These are phyloP conservation scores for Aphelenchoides besseyi DNA, from an alignment of 1,140 invertebrate species.

Conservation along the genomic window DNA sequence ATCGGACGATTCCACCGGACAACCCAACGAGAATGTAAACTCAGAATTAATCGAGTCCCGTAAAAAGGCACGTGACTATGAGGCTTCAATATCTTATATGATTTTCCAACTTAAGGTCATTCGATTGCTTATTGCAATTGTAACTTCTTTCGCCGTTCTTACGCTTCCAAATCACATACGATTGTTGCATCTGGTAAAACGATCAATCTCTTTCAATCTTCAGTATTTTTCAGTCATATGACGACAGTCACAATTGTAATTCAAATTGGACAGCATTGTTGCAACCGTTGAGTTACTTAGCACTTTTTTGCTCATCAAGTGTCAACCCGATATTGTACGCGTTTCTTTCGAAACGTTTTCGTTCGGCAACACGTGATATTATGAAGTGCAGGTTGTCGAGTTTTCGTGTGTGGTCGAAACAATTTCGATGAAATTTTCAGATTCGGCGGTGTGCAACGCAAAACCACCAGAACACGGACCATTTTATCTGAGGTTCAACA, in stretches of 20 bases:
- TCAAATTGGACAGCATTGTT: constrained; percentile 39
- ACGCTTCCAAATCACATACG: constrained; percentile 57
- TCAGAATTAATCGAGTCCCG: constrained; percentile 30
- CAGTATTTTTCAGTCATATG: constrained; percentile 52
- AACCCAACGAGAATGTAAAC: constrained; percentile 8
- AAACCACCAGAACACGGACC: constrained; percentile 42
- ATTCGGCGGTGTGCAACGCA: constrained; percentile 24
- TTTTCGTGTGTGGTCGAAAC: constrained; percentile 14
- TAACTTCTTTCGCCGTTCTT: constrained; percentile 54
- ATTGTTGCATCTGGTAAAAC: constrained; percentile 47
- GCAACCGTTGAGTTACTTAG: constrained; percentile 55
- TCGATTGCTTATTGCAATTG: constrained; percentile 58
- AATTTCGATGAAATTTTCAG: constrained; percentile 14
- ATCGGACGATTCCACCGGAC: constrained; percentile 6
- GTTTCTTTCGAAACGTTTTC: constrained; percentile 57
- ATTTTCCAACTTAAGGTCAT: constrained; percentile 46
- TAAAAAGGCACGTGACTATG: constrained; percentile 20
- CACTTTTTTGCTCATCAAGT: constrained; percentile 50
- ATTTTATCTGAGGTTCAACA: constrained; percentile 34
- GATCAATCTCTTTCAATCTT: constrained; percentile 21
- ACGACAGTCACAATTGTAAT: constrained; percentile 42
- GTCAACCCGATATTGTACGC: constrained; percentile 60
- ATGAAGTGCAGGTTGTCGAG: constrained; percentile 42
- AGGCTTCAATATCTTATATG: background rate
- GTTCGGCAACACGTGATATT: constrained; percentile 47